Percentiles rank a stretch among this genome's conserved stretches.
phyloP scores from a whole-genome alignment of 2,888 invertebrate genomes.

The Steinernema scapterisci region DNA sequence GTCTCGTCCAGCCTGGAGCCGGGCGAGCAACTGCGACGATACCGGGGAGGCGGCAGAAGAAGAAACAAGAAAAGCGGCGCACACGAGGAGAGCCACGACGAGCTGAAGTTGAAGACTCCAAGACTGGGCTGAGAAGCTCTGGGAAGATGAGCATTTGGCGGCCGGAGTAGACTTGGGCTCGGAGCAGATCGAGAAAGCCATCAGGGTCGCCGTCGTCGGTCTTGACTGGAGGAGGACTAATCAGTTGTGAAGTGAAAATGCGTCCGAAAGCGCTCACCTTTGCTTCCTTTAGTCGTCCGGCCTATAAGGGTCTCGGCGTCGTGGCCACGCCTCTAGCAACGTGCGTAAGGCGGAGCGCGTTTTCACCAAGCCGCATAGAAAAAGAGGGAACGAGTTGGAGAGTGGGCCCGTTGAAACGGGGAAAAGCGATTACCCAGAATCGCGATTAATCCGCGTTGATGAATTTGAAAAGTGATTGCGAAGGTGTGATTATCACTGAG shows the following conservation, averaged over 20 bases:
- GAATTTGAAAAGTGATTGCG: too few species aligned
- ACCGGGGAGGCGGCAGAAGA: not conserved
- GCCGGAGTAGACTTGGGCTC: not conserved
- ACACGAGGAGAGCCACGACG: not conserved
- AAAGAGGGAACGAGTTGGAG: not conserved
- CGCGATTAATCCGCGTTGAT: too few species aligned
- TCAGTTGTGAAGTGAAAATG: slow-evolving; percentile 1
- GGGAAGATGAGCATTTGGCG: too few species aligned
- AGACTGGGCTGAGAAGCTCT: too few species aligned
- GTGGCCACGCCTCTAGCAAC: not conserved
- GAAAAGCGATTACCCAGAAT: too few species aligned
- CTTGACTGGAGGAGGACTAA: not conserved
- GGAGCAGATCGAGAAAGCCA: slow-evolving; percentile 11
- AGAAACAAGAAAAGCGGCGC: not conserved
- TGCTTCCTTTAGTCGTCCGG: not conserved
- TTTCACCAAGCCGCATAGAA: not conserved
- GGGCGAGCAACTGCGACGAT: not conserved
- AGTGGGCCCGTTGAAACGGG: not conserved
- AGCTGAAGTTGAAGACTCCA: slow-evolving; percentile 1
- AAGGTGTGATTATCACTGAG: too few species aligned
- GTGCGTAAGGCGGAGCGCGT: slow-evolving; percentile 3
- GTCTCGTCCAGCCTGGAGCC: not conserved
- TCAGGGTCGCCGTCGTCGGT: not conserved
- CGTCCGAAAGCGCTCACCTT: slow-evolving; percentile 18
- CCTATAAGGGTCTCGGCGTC: not conserved